Conservation (phyloP, 2,888 invertebrate genomes). For the Protophormia terraenovae region DNA sequence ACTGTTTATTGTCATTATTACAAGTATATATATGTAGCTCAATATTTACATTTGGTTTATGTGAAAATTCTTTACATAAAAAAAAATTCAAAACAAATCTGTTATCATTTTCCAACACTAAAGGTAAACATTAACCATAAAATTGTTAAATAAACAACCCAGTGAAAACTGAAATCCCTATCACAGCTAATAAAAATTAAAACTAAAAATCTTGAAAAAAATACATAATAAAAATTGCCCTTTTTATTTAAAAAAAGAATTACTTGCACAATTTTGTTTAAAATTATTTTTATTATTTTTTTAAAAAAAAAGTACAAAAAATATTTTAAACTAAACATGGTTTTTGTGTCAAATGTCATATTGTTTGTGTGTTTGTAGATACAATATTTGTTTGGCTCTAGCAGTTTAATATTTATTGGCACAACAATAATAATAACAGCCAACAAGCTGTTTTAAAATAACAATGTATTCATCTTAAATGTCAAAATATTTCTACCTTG, state of each 20-base stretch:
- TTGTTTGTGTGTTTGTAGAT: conserved; percentile 24
- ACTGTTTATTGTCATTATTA: not conserved
- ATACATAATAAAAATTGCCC: conserved; percentile 24
- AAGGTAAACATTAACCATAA: not conserved
- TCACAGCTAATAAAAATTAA: not conserved
- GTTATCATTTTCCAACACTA: not conserved
- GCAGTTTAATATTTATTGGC: conserved; percentile 38
- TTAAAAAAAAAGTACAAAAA: not conserved
- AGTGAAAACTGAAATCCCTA: not conserved
- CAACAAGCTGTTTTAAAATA: conserved; percentile 20
- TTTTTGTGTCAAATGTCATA: conserved; percentile 55
- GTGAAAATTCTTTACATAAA: not conserved
- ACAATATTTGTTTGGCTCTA: not conserved
- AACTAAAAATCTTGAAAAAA: not conserved
- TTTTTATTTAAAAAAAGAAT: not conserved
- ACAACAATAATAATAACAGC: conserved; percentile 16
- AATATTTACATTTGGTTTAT: not conserved
- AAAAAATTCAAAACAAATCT: not conserved
- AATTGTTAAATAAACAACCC: not conserved
- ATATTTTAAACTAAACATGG: not conserved
- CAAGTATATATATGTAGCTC: not conserved
- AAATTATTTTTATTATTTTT: not conserved
- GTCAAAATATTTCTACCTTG: conserved; percentile 64
- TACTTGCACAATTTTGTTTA: not conserved
- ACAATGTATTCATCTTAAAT: conserved; percentile 64